These are phyloP conservation scores for Malacosoma neustria DNA, from an alignment of 2,888 invertebrate species.

Conservation along the genomic window DNA sequence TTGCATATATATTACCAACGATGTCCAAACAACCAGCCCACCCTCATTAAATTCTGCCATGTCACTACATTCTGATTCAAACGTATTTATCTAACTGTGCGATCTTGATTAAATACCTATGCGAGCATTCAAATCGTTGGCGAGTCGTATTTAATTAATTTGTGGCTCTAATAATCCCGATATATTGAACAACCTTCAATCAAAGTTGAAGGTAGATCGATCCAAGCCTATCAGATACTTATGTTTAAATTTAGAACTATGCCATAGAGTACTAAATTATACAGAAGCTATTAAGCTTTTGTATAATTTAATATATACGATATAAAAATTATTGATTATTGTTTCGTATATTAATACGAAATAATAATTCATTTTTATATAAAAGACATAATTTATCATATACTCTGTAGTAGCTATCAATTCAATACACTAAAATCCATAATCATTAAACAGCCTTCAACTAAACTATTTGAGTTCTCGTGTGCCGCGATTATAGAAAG, in stretches of 20 bases:
- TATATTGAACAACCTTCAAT: conserved; percentile 43
- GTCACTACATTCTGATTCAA: conserved; percentile 7
- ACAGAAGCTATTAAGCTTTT: no score
- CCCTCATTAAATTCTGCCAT: conserved; percentile 3
- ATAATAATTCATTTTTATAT: no score
- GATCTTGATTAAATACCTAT: conserved; percentile 16
- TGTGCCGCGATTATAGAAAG: no score
- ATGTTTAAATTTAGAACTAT: conserved; percentile 25
- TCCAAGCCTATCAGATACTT: conserved; percentile 41
- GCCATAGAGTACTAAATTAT: conserved; percentile 20
- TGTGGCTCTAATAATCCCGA: conserved; percentile 34
- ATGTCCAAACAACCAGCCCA: neutral
- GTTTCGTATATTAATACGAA: no score
- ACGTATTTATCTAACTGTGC: conserved; percentile 11
- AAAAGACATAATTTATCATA: no score
- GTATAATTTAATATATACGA: no score
- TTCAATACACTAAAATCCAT: no score
- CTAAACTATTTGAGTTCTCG: no score
- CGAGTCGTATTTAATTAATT: conserved; percentile 41
- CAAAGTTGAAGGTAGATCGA: conserved; percentile 43
- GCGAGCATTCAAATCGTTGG: conserved; percentile 15
- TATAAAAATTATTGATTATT: no score
- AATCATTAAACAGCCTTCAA: no score
- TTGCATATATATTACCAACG: neutral
- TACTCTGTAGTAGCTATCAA: no score